Conservation (phyloP, 2,888 invertebrate species). For the Dryobotodes eremita region DNA sequence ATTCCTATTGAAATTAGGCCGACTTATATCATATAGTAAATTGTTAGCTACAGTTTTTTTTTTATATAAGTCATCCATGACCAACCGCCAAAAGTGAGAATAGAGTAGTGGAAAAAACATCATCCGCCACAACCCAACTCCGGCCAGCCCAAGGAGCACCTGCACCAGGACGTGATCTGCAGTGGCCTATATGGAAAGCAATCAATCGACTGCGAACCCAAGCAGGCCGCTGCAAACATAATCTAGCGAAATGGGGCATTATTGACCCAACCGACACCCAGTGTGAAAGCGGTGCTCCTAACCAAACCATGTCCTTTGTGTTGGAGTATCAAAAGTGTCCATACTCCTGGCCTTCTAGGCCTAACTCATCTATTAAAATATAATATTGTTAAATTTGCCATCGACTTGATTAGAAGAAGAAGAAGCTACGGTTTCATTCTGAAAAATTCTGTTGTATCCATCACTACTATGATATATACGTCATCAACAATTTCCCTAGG, state of each 20-base stretch:
- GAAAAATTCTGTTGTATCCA: not conserved
- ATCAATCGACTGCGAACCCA: not conserved
- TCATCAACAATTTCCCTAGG: conserved; percentile 3
- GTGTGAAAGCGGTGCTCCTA: not conserved
- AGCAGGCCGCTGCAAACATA: not conserved
- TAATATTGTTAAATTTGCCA: not conserved
- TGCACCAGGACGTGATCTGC: not conserved
- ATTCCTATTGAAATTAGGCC: conserved; percentile 21
- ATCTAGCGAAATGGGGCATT: not conserved
- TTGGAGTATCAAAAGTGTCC: not conserved
- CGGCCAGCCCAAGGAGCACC: no score
- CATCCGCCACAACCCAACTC: not conserved
- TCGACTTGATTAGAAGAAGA: no score
- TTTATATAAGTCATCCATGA: no score
- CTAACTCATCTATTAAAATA: not conserved
- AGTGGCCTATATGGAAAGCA: no score
- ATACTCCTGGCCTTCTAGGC: not conserved
- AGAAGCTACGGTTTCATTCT: not conserved
- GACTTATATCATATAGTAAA: no score
- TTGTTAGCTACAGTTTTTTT: no score
- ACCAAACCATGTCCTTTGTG: no score
- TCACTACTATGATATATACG: conserved; percentile 2
- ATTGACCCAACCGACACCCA: no score
- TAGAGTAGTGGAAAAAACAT: not conserved
- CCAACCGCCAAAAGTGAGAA: no score